phyloP scores from a whole-genome alignment of 2,797 vertebrate species.

The Lithobates sylvaticus region DNA sequence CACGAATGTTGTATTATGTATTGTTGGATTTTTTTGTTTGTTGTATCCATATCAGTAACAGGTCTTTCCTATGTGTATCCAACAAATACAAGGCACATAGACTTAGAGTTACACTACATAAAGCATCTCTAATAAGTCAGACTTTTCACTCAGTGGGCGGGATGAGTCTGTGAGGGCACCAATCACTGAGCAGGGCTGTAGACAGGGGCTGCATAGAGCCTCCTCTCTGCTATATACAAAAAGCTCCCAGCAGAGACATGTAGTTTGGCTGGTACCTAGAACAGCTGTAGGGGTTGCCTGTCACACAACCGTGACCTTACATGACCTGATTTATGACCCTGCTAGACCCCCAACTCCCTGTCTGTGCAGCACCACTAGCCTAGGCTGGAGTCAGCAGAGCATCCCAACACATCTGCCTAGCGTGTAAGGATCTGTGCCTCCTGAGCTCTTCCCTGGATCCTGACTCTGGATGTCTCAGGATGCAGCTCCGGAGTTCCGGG shows the following conservation, averaged over 20 bases:
- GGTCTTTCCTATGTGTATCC: neutral
- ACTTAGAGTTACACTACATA: neutral
- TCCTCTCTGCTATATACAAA: conserved; percentile 9
- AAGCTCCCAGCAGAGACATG: neutral
- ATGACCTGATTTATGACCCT: conserved; percentile 6
- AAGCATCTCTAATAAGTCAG: neutral
- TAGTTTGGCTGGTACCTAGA: neutral
- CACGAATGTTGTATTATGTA: too few species aligned
- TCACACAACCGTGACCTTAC: conserved; percentile 27
- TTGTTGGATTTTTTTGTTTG: too few species aligned
- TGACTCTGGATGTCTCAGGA: conserved; percentile 4
- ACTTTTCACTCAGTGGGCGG: neutral
- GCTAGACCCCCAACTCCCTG: neutral
- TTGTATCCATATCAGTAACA: neutral
- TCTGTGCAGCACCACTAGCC: neutral
- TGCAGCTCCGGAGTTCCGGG: conserved; percentile 21
- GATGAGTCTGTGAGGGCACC: neutral
- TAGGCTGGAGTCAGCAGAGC: neutral
- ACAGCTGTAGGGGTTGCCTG: conserved; percentile 10
- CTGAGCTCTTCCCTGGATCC: neutral
- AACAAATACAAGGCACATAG: too few species aligned
- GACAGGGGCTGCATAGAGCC: neutral
- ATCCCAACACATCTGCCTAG: neutral
- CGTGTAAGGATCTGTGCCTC: neutral
- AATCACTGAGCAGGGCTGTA: conserved; percentile 7